Evolutionary conservation across 2,113 vertebrate genomes (phyloP).

Genomic region (Sterrhoptilus dennistouni): DNA sequence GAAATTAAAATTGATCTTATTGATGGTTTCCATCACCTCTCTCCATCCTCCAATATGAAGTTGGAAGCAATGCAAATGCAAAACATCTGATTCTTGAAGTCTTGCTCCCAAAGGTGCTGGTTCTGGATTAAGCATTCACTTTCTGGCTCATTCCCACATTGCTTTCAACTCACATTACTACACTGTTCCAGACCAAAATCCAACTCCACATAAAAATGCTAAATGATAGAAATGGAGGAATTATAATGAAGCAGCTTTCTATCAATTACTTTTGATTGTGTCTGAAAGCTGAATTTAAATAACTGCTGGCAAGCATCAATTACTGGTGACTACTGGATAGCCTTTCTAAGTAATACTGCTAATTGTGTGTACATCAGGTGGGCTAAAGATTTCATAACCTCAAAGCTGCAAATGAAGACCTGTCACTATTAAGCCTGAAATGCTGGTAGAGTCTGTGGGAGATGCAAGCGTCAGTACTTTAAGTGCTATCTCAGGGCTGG

Average conservation of each 20-base stretch:
- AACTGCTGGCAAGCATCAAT: background rate
- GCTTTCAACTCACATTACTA: conserved; percentile 22
- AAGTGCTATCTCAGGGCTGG: background rate
- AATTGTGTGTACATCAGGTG: background rate
- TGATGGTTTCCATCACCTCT: conserved; percentile 3
- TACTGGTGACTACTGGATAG: background rate
- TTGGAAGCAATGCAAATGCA: conserved; percentile 13
- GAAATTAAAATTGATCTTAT: conserved; percentile 26
- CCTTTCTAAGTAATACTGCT: background rate
- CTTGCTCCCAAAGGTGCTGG: conserved; percentile 29
- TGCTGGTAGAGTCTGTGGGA: background rate
- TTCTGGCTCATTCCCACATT: conserved; percentile 27
- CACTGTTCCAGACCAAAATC: conserved; percentile 27
- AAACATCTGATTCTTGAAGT: conserved; percentile 36
- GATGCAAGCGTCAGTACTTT: background rate
- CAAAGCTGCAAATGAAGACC: background rate
- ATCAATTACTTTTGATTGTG: background rate
- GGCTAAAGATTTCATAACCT: background rate
- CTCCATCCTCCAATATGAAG: background rate
- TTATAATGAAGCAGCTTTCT: background rate
- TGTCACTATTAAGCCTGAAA: background rate
- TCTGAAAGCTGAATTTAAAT: conserved; percentile 1
- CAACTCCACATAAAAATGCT: background rate
- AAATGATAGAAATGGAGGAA: background rate
- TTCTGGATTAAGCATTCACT: conserved; percentile 26